Conservation (phyloP, 2,113 vertebrate species). For the Arvicanthis niloticus region DNA sequence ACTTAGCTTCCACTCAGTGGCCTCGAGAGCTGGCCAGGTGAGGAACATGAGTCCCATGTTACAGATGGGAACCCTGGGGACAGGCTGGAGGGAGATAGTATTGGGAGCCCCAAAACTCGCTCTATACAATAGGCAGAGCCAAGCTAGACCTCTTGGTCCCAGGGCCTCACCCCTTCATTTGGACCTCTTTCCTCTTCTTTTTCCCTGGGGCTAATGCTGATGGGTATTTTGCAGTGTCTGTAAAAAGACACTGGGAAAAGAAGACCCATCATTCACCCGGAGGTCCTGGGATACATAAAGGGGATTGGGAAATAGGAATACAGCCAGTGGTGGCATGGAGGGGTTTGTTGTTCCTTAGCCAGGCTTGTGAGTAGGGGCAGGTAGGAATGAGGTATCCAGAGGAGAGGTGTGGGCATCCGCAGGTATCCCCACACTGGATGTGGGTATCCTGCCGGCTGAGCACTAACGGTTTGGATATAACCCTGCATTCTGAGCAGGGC, state of each 20-base stretch:
- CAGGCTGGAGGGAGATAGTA: accelerated
- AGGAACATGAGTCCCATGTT: too few species aligned
- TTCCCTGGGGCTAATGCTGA: not conserved
- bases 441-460: not conserved
- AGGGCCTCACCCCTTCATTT: too few species aligned
- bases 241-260: not conserved
- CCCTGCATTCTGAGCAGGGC: not conserved
- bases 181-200: not conserved
- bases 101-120: not conserved
- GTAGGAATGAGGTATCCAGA: too few species aligned
- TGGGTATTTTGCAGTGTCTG: too few species aligned
- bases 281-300: not conserved
- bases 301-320: not conserved
- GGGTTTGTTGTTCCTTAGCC: too few species aligned
- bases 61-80: not conserved
- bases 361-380: not conserved
- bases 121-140: not conserved
- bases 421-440: not conserved
- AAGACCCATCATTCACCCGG: not conserved
- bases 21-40: not conserved
- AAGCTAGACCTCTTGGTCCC: not conserved
- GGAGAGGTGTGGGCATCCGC: accelerated
- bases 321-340: not conserved
- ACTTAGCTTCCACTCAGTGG: accelerated
- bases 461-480: not conserved